These are phyloP conservation scores for Sycophaga agraensis DNA, from an alignment of 1,140 invertebrate species.

Conservation along the genomic window DNA sequence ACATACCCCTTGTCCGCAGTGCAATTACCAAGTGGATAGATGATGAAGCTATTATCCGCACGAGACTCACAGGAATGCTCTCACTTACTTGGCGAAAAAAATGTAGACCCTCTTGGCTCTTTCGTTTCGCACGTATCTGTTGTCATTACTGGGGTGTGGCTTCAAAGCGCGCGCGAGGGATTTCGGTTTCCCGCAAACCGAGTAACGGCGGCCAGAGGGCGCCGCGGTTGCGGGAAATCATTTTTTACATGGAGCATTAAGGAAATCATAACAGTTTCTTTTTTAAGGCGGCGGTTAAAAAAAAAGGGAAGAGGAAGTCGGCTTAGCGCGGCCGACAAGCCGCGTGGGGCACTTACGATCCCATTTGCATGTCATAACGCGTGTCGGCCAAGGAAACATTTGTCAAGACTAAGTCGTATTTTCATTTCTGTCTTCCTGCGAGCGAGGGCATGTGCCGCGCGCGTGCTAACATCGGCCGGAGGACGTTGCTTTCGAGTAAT, in stretches of 20 bases:
- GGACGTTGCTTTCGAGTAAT: not conserved
- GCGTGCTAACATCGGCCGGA: not conserved
- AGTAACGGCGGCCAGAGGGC: not conserved
- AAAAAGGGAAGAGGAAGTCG: not conserved
- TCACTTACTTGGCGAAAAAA: conserved; percentile 21
- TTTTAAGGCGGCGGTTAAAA: not conserved
- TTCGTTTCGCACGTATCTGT: not conserved
- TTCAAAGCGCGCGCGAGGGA: not conserved
- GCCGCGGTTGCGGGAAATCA: not conserved
- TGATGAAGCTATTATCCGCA: conserved; percentile 44
- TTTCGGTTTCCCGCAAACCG: not conserved
- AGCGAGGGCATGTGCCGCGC: not conserved
- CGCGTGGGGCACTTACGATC: not conserved
- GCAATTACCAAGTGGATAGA: conserved; percentile 33
- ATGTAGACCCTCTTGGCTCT: not conserved
- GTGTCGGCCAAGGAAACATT: conserved; percentile 6
- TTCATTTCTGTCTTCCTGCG: not conserved
- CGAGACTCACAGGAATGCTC: conserved; percentile 35
- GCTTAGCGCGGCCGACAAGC: not conserved
- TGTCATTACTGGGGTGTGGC: no score
- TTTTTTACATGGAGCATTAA: conserved; percentile 13
- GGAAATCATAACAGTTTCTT: conserved; percentile 17
- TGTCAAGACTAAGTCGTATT: conserved; percentile 15
- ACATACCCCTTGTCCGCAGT: conserved; percentile 28
- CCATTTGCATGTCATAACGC: conserved; percentile 11